A percentile compares a stretch with the other conserved stretches of the same genome.
Evolutionary conservation across 2,888 invertebrate species (phyloP).

Genomic region (Oligia latruncula): DNA sequence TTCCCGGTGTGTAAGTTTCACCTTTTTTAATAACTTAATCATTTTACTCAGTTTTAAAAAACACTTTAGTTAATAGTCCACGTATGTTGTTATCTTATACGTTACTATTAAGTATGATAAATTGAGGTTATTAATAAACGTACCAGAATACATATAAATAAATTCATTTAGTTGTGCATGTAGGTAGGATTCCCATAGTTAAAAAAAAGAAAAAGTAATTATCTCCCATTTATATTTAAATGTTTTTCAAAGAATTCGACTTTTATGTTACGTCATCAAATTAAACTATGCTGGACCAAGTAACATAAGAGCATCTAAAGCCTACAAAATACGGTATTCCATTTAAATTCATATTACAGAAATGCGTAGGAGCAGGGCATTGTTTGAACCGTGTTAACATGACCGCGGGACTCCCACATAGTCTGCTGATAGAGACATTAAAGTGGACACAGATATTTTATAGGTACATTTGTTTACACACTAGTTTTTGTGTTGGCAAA

Average conservation of each 20-base stretch:
- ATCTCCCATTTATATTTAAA: constrained; percentile 17
- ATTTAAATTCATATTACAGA: constrained; percentile 64
- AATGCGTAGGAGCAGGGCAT: constrained; percentile 60
- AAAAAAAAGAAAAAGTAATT: background rate
- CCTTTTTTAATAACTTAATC: constrained; percentile 61
- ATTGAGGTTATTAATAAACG: constrained; percentile 47
- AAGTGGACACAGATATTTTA: constrained; percentile 46
- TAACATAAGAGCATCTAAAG: constrained; percentile 17
- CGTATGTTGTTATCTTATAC: constrained; percentile 32
- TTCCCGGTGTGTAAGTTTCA: constrained; percentile 35
- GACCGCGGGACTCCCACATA: constrained; percentile 62
- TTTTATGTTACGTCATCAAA: background rate
- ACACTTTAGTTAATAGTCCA: constrained; percentile 43
- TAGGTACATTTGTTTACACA: background rate
- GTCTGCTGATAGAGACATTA: constrained; percentile 64
- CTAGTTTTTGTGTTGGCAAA: background rate
- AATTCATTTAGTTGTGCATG: constrained; percentile 13
- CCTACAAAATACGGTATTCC: constrained; percentile 45
- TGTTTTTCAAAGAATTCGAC: background rate
- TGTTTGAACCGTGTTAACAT: constrained; percentile 66
- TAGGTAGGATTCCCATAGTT: background rate
- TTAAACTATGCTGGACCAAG: constrained; percentile 3
- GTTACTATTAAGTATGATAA: constrained; percentile 40
- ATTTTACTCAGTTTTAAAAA: constrained; percentile 47
- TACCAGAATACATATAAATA: constrained; percentile 13